Percentiles rank a stretch among this genome's conserved stretches.
These are phyloP conservation scores for Oligia strigilis DNA, from an alignment of 2,888 invertebrate genomes.

Conservation along the genomic window DNA sequence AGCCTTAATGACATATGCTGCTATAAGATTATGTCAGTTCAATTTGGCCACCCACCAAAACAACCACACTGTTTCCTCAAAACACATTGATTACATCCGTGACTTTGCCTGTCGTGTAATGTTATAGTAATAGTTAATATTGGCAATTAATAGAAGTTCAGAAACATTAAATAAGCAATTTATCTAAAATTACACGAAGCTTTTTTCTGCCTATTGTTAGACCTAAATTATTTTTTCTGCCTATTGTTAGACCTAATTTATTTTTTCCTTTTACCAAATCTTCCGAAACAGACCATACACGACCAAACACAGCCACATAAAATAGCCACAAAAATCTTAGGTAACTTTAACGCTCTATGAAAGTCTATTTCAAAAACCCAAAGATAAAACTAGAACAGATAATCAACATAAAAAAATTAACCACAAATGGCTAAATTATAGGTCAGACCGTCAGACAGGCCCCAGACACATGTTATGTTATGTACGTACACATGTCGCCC, in stretches of 20 bases:
- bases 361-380: neutral
- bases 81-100: slow-evolving; percentile 24
- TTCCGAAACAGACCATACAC: neutral
- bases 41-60: slow-evolving; percentile 61
- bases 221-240: too few relatives aligned
- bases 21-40: slow-evolving; percentile 38
- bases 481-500: slow-evolving; percentile 22
- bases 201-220: neutral
- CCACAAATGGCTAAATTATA: slow-evolving; percentile 40
- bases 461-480: slow-evolving; percentile 27
- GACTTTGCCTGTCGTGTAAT: slow-evolving; percentile 5
- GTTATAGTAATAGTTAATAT: neutral
- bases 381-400: neutral
- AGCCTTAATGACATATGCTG: slow-evolving; percentile 40
- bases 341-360: neutral
- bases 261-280: neutral
- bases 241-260: neutral
- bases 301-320: neutral
- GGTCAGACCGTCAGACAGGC: slow-evolving; percentile 56
- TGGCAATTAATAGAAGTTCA: neutral
- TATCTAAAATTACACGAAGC: neutral
- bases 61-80: slow-evolving; percentile 31
- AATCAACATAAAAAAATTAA: slow-evolving; percentile 24
- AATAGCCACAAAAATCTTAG: neutral
- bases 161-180: neutral